Conservation (phyloP, 2,888 invertebrate genomes). For the Scaptomyza parva region DNA sequence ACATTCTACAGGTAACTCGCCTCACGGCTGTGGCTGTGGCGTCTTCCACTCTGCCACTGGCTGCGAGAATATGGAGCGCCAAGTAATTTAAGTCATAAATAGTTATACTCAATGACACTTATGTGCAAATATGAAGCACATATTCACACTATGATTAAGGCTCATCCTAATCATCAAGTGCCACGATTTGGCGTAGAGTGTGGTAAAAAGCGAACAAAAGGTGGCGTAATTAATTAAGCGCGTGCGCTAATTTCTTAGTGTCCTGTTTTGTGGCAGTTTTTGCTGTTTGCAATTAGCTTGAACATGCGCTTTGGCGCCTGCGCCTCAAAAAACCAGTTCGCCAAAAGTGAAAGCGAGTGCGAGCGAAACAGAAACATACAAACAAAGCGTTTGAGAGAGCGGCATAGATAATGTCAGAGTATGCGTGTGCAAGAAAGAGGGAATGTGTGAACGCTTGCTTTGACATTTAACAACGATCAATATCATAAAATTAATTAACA, state of each 20-base stretch:
- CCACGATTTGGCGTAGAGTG: slow-evolving; percentile 22
- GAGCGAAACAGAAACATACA: neutral
- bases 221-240: slow-evolving; percentile 68
- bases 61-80: slow-evolving; percentile 55
- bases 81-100: slow-evolving; percentile 72
- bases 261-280: slow-evolving; percentile 47
- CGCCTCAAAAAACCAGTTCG: slow-evolving; percentile 61
- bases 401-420: slow-evolving; percentile 12
- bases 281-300: slow-evolving; percentile 67
- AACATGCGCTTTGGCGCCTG: slow-evolving; percentile 79
- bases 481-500: slow-evolving; percentile 76
- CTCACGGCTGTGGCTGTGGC: slow-evolving; percentile 8
- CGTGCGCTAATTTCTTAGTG: slow-evolving; percentile 64
- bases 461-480: slow-evolving; percentile 69
- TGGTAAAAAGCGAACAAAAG: slow-evolving; percentile 4
- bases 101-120: slow-evolving; percentile 70
- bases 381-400: neutral
- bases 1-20: slow-evolving; percentile 49
- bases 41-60: slow-evolving; percentile 1
- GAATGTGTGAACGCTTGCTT: slow-evolving; percentile 31
- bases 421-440: neutral
- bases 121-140: slow-evolving; percentile 38
- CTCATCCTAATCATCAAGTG: slow-evolving; percentile 23
- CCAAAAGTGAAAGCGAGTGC: slow-evolving; percentile 32
- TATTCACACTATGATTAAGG: slow-evolving; percentile 18